Evolutionary conservation across 2,113 vertebrate genomes (phyloP).

Genomic region (Lonchura striata): DNA sequence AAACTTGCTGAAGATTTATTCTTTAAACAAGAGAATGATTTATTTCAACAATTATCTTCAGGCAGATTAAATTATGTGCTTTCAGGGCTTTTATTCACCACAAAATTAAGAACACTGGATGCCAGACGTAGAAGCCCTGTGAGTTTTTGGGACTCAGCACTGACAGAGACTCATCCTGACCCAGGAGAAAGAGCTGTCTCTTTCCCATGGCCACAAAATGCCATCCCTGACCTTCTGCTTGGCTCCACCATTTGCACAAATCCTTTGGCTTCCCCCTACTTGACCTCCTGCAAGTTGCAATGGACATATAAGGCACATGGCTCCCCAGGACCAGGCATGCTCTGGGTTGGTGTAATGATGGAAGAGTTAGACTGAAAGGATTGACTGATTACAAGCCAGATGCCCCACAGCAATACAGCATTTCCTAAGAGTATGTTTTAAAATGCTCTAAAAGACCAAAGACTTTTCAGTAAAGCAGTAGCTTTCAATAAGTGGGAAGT

Average conservation of each 20-base stretch:
- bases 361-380: background rate
- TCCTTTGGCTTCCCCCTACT: constrained; percentile 55
- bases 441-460: background rate
- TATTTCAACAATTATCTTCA: constrained; percentile 62
- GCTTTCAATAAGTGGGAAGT: background rate
- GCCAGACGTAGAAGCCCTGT: constrained; percentile 15
- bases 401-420: constrained; percentile 20
- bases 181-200: constrained; percentile 24
- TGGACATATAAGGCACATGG: constrained; percentile 55
- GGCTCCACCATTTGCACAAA: constrained; percentile 56
- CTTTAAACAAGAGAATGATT: constrained; percentile 54
- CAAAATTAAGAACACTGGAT: constrained; percentile 57
- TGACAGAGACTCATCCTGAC: background rate
- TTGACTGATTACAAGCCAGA: constrained; percentile 31
- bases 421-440: constrained; percentile 18
- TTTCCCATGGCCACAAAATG: constrained; percentile 64
- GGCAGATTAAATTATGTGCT: constrained; percentile 49
- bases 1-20: constrained; percentile 37
- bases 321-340: constrained; percentile 20
- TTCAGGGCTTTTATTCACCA: constrained; percentile 34
- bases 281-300: constrained; percentile 41
- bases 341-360: background rate
- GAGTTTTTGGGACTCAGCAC: background rate
- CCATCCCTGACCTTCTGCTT: constrained; percentile 63
- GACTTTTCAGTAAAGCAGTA: background rate